phyloP scores from a whole-genome alignment of 2,113 vertebrate species.

The Dolichotis patagonum region DNA sequence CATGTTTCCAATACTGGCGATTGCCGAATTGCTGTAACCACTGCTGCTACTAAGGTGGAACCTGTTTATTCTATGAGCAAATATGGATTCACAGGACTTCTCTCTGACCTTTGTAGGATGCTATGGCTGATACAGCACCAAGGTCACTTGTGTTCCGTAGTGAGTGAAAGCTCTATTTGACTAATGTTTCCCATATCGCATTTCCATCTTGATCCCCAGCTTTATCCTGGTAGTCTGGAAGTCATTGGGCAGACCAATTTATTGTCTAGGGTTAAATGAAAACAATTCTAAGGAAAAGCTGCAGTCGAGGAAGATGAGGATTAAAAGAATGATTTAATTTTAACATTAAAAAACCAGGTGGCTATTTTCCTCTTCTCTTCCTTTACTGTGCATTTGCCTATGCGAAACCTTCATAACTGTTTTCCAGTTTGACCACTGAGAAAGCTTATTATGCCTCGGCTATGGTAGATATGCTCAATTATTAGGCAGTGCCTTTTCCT shows the following conservation, averaged over 20 bases:
- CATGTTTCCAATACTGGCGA: constrained; percentile 3
- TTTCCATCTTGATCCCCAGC: constrained; percentile 63
- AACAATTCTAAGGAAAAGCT: constrained; percentile 68
- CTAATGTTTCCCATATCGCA: constrained; percentile 78
- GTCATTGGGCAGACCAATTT: constrained; percentile 69
- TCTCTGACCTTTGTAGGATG: constrained; percentile 62
- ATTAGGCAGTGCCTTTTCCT: neutral
- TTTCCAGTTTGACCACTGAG: constrained; percentile 33
- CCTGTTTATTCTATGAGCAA: constrained; percentile 57
- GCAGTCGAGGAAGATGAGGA: constrained; percentile 51
- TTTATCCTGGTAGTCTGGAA: constrained; percentile 76
- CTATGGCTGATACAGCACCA: constrained; percentile 55
- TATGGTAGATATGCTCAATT: neutral
- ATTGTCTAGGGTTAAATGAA: constrained; percentile 75
- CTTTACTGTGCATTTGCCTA: neutral
- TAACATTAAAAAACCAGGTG: constrained; percentile 58
- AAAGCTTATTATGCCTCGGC: neutral
- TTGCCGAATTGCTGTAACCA: constrained; percentile 53
- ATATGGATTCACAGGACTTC: constrained; percentile 65
- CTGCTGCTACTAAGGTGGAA: neutral
- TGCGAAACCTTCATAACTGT: neutral
- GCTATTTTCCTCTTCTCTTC: constrained; percentile 24
- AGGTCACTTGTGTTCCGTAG: constrained; percentile 65
- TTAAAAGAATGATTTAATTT: constrained; percentile 65
- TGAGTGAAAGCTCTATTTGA: constrained; percentile 53